phyloP scores from a whole-genome alignment of 2,888 invertebrate species.

The Zygothrica quintamaculata region DNA sequence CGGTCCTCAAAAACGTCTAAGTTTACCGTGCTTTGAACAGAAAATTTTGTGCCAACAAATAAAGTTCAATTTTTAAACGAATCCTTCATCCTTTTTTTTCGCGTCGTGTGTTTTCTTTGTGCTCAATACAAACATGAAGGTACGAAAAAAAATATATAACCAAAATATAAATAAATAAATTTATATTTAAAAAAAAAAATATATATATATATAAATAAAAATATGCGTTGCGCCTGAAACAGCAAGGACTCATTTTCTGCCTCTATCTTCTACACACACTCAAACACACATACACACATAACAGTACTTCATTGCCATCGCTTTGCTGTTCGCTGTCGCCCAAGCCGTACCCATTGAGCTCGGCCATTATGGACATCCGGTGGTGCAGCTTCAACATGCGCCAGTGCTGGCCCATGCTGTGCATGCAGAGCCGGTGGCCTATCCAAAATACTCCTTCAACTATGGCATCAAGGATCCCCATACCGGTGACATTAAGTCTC shows the following conservation, averaged over 20 bases:
- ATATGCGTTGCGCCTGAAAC: conserved; percentile 2
- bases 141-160: conserved; percentile 39
- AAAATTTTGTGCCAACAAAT: conserved; percentile 52
- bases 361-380: conserved; percentile 81
- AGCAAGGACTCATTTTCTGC: conserved; percentile 52
- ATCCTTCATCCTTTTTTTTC: conserved; percentile 64
- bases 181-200: not conserved
- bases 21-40: conserved; percentile 39
- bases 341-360: conserved; percentile 84
- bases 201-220: conserved; percentile 1
- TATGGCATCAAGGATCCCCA: conserved; percentile 90
- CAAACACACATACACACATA: conserved; percentile 22
- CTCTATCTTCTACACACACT: conserved; percentile 34
- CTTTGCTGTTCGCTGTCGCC: conserved; percentile 81
- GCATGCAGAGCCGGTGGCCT: conserved; percentile 85
- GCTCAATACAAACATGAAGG: conserved; percentile 66
- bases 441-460: conserved; percentile 89
- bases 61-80: conserved; percentile 39
- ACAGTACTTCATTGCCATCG: conserved; percentile 84
- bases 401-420: conserved; percentile 81
- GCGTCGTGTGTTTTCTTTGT: conserved; percentile 63
- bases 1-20: conserved; percentile 74
- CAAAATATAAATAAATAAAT: too few relatives aligned
- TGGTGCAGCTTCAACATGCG: conserved; percentile 76
- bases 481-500: conserved; percentile 90